phyloP scores from a whole-genome alignment of 2,888 invertebrate genomes.

The Aspidapion aeneum region DNA sequence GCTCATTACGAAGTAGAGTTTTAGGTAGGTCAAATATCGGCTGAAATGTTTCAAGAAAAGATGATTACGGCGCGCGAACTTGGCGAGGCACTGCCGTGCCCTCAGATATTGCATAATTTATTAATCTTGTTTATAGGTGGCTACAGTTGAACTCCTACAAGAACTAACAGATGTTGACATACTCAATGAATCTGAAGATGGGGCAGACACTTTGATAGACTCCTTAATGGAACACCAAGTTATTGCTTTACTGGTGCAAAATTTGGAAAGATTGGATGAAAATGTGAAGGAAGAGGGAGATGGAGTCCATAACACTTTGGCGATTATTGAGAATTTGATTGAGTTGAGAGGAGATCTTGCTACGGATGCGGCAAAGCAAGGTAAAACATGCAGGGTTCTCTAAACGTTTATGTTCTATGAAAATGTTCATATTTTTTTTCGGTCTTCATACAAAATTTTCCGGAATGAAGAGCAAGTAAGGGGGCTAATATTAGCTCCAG shows the following conservation, averaged over 20 bases:
- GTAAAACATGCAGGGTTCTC: no score
- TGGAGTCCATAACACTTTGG: conserved; percentile 90
- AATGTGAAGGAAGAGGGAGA: conserved; percentile 90
- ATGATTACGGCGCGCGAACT: no score
- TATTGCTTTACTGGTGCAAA: conserved; percentile 86
- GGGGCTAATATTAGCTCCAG: no score
- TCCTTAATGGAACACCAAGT: conserved; percentile 82
- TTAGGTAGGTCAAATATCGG: no score
- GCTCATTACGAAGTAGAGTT: no score
- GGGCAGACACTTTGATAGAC: conserved; percentile 83
- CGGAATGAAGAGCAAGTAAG: no score
- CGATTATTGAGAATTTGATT: conserved; percentile 89
- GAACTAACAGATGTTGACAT: conserved; percentile 97
- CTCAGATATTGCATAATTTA: no score
- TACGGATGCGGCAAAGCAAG: conserved; percentile 83
- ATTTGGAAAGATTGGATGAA: conserved; percentile 86
- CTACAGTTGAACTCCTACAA: conserved; percentile 58
- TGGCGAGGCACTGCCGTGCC: no score
- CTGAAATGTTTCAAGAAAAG: no score
- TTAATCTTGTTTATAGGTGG: conserved; percentile 36
- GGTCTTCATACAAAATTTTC: no score
- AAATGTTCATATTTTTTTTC: no score
- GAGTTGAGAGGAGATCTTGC: conserved; percentile 87
- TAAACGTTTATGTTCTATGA: no score
- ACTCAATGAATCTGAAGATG: conserved; percentile 90